Evolutionary conservation across 2,797 vertebrate genomes (phyloP).

Genomic region (Sphenodon punctatus): DNA sequence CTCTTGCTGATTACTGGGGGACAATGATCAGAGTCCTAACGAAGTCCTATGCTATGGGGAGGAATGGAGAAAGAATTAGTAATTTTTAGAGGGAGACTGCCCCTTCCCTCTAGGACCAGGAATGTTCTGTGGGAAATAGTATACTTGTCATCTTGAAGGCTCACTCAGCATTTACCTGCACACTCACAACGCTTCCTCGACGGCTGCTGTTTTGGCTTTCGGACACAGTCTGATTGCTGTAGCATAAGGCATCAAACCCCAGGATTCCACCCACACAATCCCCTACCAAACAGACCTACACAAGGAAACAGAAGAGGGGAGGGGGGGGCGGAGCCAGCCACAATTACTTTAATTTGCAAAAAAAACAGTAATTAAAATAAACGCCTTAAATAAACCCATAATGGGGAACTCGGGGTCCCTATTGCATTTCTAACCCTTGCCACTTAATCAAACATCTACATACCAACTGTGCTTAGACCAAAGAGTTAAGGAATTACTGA

Average conservation of each 20-base stretch:
- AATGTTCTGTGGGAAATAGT: neutral
- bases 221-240: conserved; percentile 86
- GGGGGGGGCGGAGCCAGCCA: too few species aligned
- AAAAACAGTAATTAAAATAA: too few species aligned
- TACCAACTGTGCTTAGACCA: neutral
- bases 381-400: too few species aligned
- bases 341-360: too few species aligned
- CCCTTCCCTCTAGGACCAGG: neutral
- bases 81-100: neutral
- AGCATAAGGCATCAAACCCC: conserved; percentile 95
- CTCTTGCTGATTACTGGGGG: neutral
- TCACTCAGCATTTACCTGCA: conserved; percentile 87
- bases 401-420: neutral
- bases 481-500: neutral
- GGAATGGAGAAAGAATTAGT: neutral
- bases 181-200: conserved; percentile 91
- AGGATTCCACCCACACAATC: conserved; percentile 97
- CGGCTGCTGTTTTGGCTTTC: conserved; percentile 97
- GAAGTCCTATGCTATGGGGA: neutral
- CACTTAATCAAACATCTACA: neutral
- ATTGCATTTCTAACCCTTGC: neutral
- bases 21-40: neutral
- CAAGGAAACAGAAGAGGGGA: neutral
- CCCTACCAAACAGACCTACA: conserved; percentile 94
- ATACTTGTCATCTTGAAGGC: neutral